These are phyloP conservation scores for Anthonomus grandis DNA, from an alignment of 1,140 invertebrate species.

Conservation along the genomic window DNA sequence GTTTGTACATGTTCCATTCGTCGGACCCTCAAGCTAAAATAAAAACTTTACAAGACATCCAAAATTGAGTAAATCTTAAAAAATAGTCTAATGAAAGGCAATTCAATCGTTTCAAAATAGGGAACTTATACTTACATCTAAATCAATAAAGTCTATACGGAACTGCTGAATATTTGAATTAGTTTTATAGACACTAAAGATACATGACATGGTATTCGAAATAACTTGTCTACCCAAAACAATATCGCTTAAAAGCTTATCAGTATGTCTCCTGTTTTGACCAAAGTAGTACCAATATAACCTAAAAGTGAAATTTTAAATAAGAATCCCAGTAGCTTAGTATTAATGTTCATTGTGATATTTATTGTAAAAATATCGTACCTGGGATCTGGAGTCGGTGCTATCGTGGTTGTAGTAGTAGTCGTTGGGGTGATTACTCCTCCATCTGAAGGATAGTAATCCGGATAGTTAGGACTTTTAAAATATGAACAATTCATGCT, in stretches of 20 bases:
- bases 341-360: not conserved
- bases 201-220: slow-evolving; percentile 55
- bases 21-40: slow-evolving; percentile 61
- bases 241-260: slow-evolving; percentile 4
- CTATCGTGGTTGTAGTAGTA: slow-evolving; percentile 25
- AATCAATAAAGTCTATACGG: slow-evolving; percentile 64
- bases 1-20: slow-evolving; percentile 61
- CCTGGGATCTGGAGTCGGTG: slow-evolving; percentile 37
- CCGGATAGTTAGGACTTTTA: slow-evolving; percentile 57
- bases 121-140: slow-evolving; percentile 63
- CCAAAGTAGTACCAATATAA: slow-evolving; percentile 15
- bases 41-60: not conserved
- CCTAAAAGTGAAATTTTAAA: slow-evolving; percentile 7
- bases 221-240: slow-evolving; percentile 32
- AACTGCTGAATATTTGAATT: slow-evolving; percentile 60
- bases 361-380: slow-evolving; percentile 1
- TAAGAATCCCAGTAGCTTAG: not conserved
- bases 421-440: slow-evolving; percentile 38
- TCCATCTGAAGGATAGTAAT: slow-evolving; percentile 41
- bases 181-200: slow-evolving; percentile 59
- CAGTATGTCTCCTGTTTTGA: slow-evolving; percentile 3
- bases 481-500: slow-evolving; percentile 53
- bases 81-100: too few relatives aligned
- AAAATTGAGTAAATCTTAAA: slow-evolving; percentile 17
- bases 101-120: too few relatives aligned